Evolutionary conservation across 2,113 vertebrate genomes (phyloP), one percentile per base, ranked within the genome.

Genomic region (Epinephelus cyanopodus): DNA sequence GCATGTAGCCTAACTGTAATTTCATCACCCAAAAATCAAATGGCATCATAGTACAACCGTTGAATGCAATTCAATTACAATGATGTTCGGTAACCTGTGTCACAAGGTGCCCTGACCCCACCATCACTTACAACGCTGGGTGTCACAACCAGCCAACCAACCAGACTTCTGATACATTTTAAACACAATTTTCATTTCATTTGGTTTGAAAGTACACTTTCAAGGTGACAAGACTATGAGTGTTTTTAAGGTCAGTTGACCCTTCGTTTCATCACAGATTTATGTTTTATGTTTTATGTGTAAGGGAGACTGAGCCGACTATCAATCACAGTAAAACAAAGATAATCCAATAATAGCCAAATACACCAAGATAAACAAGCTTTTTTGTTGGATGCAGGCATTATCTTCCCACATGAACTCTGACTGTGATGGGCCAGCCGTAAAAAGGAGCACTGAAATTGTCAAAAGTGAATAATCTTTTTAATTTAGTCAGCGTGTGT

Each of bases 381-480:
- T 29, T 71, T 78, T 81, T 29, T 68, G 60, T 45, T 37, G 57
- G n/a, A 21, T 29, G 75, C 63, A 50, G 79, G 77, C 72, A 14
- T 83, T 75, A 74, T 85, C n/a, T 82, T 81, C 83, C 75, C 77
- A 56, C 27, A 56, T 79, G 77, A 87, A 87, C 74, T 70, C 82
- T 79, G 87, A 70, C 70, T 85, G 67, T 58, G 80, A 86, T 64
- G 80, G 68, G 54, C 73, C 80, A 39, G 69, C 68, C 5, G 39
- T 63, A 77, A 77, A 82, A 77, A 72, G 52, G 53, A 90, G 80
- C 86, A 76, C 4, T 68, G 73, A 87, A 89, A 89, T 87, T 92
- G 90, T 92, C 92, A 91, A 71, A 90, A 90, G 90, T 92, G 90
- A 94, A 57, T 91, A 88, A 94, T 94, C 86, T 91, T 91, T 93